Evolutionary conservation across 1,140 invertebrate genomes (phyloP).

Genomic region (Aphis gossypii): DNA sequence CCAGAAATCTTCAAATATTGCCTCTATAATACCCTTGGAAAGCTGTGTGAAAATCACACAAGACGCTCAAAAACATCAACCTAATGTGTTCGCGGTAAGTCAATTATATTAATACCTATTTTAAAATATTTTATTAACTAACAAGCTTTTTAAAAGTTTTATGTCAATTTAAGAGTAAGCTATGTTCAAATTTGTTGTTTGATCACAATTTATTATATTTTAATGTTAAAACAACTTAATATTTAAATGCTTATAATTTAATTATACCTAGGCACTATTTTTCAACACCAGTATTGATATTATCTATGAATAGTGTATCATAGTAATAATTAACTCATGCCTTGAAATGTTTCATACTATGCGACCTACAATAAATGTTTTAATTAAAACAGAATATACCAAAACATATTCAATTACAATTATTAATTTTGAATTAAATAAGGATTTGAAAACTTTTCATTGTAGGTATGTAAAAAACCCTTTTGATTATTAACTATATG

Average conservation of each 20-base stretch:
- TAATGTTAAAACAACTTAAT: neutral
- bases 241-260: neutral
- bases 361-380: neutral
- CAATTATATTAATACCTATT: neutral
- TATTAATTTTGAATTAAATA: neutral
- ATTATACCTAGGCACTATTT: neutral
- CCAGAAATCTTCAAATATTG: conserved; percentile 70
- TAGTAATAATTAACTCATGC: neutral
- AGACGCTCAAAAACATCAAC: conserved; percentile 67
- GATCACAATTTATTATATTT: neutral
- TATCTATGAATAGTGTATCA: neutral
- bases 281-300: neutral
- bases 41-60: conserved; percentile 85
- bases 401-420: neutral
- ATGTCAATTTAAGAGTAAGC: neutral
- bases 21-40: conserved; percentile 81
- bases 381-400: neutral
- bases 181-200: neutral
- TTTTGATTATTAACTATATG: too few species aligned
- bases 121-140: neutral
- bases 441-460: neutral
- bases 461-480: too few species aligned
- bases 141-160: neutral
- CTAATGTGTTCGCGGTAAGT: conserved; percentile 68
- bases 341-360: neutral